These are phyloP conservation scores for Parascotia fuliginaria DNA, from an alignment of 2,888 invertebrate species.

Conservation along the genomic window DNA sequence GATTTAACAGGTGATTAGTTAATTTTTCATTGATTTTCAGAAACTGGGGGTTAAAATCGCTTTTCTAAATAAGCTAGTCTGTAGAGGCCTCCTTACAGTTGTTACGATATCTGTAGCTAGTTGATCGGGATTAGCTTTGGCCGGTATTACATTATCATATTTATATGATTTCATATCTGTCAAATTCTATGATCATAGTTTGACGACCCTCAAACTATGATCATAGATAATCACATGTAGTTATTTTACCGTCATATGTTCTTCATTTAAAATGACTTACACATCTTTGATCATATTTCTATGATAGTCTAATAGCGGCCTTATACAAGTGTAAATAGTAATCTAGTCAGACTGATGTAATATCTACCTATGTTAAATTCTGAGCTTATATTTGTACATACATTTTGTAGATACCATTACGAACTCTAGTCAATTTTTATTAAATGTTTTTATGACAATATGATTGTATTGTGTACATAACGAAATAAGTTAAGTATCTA, in stretches of 20 bases:
- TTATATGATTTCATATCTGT: too few relatives aligned
- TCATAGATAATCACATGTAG: too few relatives aligned
- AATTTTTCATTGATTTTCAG: too few relatives aligned
- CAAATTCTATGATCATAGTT: too few relatives aligned
- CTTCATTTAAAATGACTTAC: too few relatives aligned
- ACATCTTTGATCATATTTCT: too few relatives aligned
- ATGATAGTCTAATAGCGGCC: slow-evolving; percentile 19
- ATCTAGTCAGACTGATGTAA: slow-evolving; percentile 76
- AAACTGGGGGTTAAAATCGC: too few relatives aligned
- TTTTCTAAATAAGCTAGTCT: slow-evolving; percentile 6
- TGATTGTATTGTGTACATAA: slow-evolving; percentile 79
- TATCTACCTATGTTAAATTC: slow-evolving; percentile 73
- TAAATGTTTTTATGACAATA: slow-evolving; percentile 83
- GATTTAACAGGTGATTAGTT: too few relatives aligned
- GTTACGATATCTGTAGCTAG: slow-evolving; percentile 35
- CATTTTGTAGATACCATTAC: slow-evolving; percentile 73
- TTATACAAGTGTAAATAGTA: slow-evolving; percentile 44
- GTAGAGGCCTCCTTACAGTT: slow-evolving; percentile 5
- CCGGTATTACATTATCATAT: too few relatives aligned
- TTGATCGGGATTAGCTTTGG: too few relatives aligned
- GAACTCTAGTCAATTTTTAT: slow-evolving; percentile 82
- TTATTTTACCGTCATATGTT: too few relatives aligned
- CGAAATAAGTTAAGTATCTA: slow-evolving; percentile 58
- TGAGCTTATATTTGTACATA: slow-evolving; percentile 83
- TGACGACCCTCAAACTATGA: too few relatives aligned